Evolutionary conservation across 2,797 vertebrate species (phyloP).

Genomic region (Eurystomus glaucurus): DNA sequence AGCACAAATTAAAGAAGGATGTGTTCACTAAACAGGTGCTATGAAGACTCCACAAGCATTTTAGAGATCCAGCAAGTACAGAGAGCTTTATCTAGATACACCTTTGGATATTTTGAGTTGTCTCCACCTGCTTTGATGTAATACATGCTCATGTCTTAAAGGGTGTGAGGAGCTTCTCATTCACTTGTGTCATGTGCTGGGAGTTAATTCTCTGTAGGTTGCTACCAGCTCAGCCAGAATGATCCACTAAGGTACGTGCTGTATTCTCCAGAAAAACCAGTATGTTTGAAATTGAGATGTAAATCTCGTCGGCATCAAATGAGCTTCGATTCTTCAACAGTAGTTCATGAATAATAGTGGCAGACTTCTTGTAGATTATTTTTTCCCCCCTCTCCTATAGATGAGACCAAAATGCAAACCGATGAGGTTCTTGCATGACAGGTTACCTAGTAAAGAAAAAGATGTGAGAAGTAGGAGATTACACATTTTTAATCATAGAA

Average conservation of each 20-base stretch:
- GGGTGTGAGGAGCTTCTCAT: background rate
- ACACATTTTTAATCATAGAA: background rate
- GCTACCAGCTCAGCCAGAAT: background rate
- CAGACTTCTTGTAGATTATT: background rate
- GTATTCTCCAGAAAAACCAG: slow-evolving; percentile 20
- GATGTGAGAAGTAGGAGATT: background rate
- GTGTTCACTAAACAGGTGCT: background rate
- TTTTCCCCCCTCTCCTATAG: background rate
- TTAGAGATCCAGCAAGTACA: background rate
- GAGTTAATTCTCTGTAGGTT: background rate
- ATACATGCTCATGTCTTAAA: background rate
- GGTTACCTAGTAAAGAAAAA: background rate
- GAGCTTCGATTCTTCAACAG: background rate
- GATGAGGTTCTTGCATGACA: background rate
- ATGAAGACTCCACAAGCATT: background rate
- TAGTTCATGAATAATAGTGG: background rate
- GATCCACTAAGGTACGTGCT: background rate
- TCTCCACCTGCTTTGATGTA: slow-evolving; percentile 33
- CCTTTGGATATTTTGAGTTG: slow-evolving; percentile 25
- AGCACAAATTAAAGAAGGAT: slow-evolving; percentile 34
- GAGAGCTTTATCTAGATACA: background rate
- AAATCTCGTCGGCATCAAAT: background rate
- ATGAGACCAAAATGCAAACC: background rate
- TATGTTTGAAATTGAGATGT: background rate
- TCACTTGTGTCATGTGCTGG: background rate